Conservation (phyloP, 1,140 invertebrate genomes). For the Ridgeia piscesae region DNA sequence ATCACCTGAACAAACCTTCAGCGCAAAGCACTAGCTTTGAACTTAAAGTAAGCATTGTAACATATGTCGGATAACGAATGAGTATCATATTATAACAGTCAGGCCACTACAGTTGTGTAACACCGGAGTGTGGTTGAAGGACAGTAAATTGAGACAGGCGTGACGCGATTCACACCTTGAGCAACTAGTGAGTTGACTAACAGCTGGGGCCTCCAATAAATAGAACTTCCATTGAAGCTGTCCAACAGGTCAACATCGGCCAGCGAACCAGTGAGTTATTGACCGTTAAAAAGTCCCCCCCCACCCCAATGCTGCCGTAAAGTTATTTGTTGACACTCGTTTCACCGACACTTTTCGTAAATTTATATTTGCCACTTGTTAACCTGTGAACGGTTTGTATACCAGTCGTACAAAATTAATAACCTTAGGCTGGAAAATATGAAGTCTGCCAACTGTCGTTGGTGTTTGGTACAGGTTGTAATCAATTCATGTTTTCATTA, state of each 20-base stretch:
- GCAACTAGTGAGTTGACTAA: background rate
- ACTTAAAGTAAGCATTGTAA: background rate
- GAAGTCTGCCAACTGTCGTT: background rate
- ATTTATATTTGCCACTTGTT: background rate
- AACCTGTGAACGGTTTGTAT: background rate
- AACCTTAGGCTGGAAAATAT: background rate
- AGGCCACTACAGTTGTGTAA: background rate
- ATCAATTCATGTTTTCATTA: background rate
- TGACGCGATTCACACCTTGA: background rate
- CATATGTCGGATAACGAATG: background rate
- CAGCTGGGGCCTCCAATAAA: background rate
- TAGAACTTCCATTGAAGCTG: constrained; percentile 1
- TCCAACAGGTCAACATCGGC: too few species aligned
- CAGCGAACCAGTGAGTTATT: background rate
- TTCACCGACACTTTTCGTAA: background rate
- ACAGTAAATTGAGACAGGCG: background rate
- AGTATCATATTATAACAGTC: background rate
- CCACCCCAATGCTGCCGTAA: background rate
- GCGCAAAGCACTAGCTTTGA: background rate
- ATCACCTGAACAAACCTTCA: background rate
- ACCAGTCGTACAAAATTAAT: too few species aligned
- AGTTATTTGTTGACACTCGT: background rate
- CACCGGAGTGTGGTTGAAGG: background rate
- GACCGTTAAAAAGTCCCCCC: background rate
- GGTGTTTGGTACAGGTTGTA: too few species aligned